phyloP scores from a whole-genome alignment of 1,140 invertebrate species.

The Drosophila equinoxialis region DNA sequence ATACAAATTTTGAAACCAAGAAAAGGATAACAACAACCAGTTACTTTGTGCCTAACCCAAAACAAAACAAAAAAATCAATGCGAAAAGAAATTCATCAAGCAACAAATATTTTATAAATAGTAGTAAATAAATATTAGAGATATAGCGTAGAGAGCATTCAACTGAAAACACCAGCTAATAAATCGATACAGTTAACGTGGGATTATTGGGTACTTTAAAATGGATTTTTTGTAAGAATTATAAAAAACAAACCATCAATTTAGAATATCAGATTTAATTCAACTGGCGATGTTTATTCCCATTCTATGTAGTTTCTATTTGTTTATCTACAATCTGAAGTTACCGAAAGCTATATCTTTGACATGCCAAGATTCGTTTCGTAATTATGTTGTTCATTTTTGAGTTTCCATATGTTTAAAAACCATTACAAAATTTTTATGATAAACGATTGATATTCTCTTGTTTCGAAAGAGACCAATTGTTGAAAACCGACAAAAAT shows the following conservation, averaged over 20 bases:
- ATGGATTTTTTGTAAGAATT: slow-evolving; percentile 3
- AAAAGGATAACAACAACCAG: slow-evolving; percentile 50
- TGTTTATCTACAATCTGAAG: background rate
- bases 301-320: background rate
- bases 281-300: background rate
- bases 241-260: background rate
- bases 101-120: slow-evolving; percentile 53
- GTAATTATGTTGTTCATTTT: too few species aligned
- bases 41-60: slow-evolving; percentile 78
- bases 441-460: background rate
- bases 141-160: slow-evolving; percentile 54
- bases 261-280: background rate
- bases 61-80: slow-evolving; percentile 19
- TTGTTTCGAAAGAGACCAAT: background rate
- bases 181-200: slow-evolving; percentile 23
- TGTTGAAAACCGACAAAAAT: background rate
- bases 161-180: slow-evolving; percentile 50
- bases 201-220: slow-evolving; percentile 2
- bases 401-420: too few species aligned
- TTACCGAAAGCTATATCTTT: background rate
- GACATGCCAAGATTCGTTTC: background rate
- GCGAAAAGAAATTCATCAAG: slow-evolving; percentile 59
- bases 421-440: too few species aligned
- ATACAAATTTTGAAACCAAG: slow-evolving; percentile 38
- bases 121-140: slow-evolving; percentile 41